Evolutionary conservation across 2,888 invertebrate species (phyloP), one percentile per base, ranked within the genome.

Genomic region (Clusia tigrina): DNA sequence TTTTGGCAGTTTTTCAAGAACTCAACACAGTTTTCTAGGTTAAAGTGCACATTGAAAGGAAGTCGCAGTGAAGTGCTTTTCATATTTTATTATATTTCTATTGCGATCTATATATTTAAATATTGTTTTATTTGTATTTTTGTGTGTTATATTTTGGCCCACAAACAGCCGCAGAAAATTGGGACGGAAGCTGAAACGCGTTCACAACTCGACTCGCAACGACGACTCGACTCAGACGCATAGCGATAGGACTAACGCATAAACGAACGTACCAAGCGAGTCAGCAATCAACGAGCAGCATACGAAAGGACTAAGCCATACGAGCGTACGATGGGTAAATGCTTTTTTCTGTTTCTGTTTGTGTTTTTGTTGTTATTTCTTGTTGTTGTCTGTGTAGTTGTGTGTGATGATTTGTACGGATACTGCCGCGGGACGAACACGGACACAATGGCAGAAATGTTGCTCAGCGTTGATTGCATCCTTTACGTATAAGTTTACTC

Each of bases 141-240:
- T 60, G 15, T 24, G 6, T 38, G n/a, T 54, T 56, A 46, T 15
- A 51, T 53, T 9, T 37, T 54, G 20, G 17, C 17, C 18, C 20
- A 53, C 6, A 42, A 15, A n/a, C n/a, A n/a, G n/a, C n/a, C n/a
- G n/a, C n/a, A n/a, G n/a, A 42, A 17, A 42, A 3, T 32, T 12
- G 20, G 54, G 48, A 58, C 62, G 54, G 54, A 58, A 62, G 54
- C 58, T 56, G 37, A 25, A 25, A 26, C 56, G 52, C 51, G 51
- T 23, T 20, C 26, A 32, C 55, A 55, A 63, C 48, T 6, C 42
- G 22, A 48, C 48, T 56, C 63, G 58, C 5, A 48, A n/a, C 20
- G 32, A 32, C 32, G 48, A 48, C 48, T 48, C 48, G 48, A 48
- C 48, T 18, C 20, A 22, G 22, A 18, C 5, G 22, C 22, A 48